These are phyloP conservation scores for Dreissena rostriformis DNA, from an alignment of 1,140 invertebrate genomes.

Conservation along the genomic window DNA sequence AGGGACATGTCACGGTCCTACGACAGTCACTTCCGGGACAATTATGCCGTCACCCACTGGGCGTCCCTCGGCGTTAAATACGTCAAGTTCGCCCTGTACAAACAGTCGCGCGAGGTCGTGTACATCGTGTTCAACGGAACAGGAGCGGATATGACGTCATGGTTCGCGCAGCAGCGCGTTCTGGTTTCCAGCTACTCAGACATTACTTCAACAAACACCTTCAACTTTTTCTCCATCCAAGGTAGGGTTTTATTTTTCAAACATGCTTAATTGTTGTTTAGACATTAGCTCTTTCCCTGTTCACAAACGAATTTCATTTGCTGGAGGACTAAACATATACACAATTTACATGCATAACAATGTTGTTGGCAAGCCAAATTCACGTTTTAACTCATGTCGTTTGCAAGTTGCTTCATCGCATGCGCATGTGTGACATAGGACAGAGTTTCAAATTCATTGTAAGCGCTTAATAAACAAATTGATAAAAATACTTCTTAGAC, in stretches of 20 bases:
- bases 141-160: not conserved
- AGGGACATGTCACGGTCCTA: slow-evolving; percentile 1
- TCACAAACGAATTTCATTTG: too few species aligned
- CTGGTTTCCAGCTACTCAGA: slow-evolving; percentile 13
- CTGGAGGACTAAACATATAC: too few species aligned
- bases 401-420: too few species aligned
- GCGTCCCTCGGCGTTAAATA: slow-evolving; percentile 1
- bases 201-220: not conserved
- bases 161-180: slow-evolving; percentile 11
- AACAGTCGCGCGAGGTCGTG: slow-evolving; percentile 5
- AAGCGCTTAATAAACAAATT: too few species aligned
- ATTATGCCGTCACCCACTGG: not conserved
- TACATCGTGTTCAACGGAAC: slow-evolving; percentile 30
- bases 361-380: too few species aligned
- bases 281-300: too few species aligned
- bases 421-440: too few species aligned
- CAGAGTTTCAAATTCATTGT: too few species aligned
- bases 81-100: slow-evolving; percentile 23
- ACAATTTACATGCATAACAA: too few species aligned
- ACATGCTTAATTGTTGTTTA: too few species aligned
- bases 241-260: not conserved
- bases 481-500: too few species aligned
- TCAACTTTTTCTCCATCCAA: slow-evolving; percentile 21
- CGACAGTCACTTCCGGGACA: slow-evolving; percentile 3
- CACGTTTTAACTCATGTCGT: too few species aligned